Percentiles rank a stretch among this genome's conserved stretches.
phyloP scores from a whole-genome alignment of 2,888 invertebrate genomes.

The Strigamia crassipes region DNA sequence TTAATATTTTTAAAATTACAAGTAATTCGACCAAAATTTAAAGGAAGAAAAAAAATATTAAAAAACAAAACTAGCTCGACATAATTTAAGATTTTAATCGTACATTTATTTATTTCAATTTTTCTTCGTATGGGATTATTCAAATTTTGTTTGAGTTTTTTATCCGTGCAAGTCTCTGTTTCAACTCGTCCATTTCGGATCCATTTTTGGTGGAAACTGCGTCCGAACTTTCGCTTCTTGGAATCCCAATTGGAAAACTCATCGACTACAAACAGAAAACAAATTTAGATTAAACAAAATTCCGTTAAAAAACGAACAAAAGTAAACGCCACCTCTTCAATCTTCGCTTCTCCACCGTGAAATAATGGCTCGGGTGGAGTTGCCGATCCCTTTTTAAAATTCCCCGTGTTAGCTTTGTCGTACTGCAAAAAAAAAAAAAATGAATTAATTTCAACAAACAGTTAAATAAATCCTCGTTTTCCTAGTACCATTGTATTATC shows the following conservation, averaged over 20 bases:
- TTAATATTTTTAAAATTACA: not conserved
- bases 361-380: constrained; percentile 44
- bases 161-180: constrained; percentile 50
- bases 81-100: not conserved
- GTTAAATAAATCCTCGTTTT: not conserved
- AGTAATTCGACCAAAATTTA: constrained; percentile 6
- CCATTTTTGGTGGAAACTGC: constrained; percentile 31
- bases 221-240: constrained; percentile 45
- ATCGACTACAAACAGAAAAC: not conserved
- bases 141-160: constrained; percentile 48
- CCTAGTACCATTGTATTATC: constrained; percentile 48
- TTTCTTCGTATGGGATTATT: not conserved
- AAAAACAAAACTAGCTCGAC: not conserved
- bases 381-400: not conserved
- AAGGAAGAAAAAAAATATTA: not conserved
- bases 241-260: constrained; percentile 36
- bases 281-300: no score
- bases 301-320: no score
- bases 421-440: constrained; percentile 32
- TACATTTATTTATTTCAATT: not conserved
- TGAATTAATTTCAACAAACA: not conserved
- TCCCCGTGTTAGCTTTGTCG: not conserved
- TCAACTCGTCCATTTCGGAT: constrained; percentile 50
- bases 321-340: not conserved
- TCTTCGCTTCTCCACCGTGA: not conserved